These are phyloP conservation scores for Lytechinus variegatus DNA, from an alignment of 35 echinoderm and acorn worm genomes.

Conservation along the genomic window DNA sequence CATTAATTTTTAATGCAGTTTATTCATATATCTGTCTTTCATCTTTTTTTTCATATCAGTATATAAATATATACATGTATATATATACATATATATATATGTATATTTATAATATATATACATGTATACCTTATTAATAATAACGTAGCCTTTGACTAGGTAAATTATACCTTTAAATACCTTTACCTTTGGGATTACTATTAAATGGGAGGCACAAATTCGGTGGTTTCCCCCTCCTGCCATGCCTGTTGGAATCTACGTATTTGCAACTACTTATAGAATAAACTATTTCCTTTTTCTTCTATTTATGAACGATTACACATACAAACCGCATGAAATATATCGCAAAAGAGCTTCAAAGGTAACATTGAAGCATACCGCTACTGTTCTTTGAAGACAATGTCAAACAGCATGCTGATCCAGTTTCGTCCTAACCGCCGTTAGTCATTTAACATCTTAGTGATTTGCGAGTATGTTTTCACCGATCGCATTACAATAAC, in stretches of 20 bases:
- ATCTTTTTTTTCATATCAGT: too few species aligned
- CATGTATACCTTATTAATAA: too few species aligned
- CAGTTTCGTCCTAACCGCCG: background rate
- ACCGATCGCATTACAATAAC: background rate
- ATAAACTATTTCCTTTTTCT: background rate
- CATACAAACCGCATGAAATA: slow-evolving; percentile 10
- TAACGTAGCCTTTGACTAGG: too few species aligned
- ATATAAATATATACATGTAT: too few species aligned
- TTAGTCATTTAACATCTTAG: background rate
- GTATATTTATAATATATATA: too few species aligned
- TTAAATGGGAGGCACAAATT: background rate
- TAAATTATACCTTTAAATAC: background rate
- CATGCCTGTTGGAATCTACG: background rate
- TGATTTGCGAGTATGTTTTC: background rate
- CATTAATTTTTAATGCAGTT: too few species aligned
- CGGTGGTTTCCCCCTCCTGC: slow-evolving; percentile 5
- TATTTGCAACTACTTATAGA: background rate
- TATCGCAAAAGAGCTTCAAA: background rate
- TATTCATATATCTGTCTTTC: too few species aligned
- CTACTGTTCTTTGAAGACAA: background rate
- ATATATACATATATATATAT: too few species aligned
- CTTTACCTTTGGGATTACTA: background rate
- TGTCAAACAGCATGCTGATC: background rate
- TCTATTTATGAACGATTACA: background rate
- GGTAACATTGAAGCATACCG: background rate